These are phyloP conservation scores for Chironomus tentans DNA, from an alignment of 2,888 invertebrate species.

Conservation along the genomic window DNA sequence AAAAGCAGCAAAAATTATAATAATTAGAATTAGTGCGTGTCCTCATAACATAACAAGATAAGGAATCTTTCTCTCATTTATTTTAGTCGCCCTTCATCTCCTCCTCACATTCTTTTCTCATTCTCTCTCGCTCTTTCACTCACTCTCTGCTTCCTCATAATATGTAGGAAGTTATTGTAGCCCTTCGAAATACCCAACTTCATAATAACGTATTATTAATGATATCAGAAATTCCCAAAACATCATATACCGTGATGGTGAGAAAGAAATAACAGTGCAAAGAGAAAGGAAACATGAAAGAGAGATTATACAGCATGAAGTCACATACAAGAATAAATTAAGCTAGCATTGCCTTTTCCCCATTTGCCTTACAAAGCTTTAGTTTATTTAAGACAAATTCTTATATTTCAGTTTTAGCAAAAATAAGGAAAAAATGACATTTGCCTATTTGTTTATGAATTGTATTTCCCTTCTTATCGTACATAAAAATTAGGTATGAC, in stretches of 20 bases:
- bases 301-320: not conserved
- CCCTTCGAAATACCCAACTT: not conserved
- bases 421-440: not conserved
- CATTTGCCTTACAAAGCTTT: not conserved
- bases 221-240: conserved; percentile 24
- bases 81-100: too few species aligned
- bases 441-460: not conserved
- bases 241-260: not conserved
- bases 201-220: conserved; percentile 17
- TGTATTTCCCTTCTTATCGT: not conserved
- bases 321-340: conserved; percentile 24
- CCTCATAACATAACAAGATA: conserved; percentile 13
- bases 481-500: conserved; percentile 7
- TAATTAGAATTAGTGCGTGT: conserved; percentile 26
- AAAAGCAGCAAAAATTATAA: conserved; percentile 2
- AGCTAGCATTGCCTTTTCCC: not conserved
- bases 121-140: not conserved
- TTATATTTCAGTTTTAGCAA: not conserved
- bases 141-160: not conserved
- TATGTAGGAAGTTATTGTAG: not conserved
- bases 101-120: not conserved
- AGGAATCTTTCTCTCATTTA: conserved; percentile 13
- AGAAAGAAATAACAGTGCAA: too few species aligned
- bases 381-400: not conserved
- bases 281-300: not conserved